These are phyloP conservation scores for Fragum fragum DNA, from an alignment of 2,888 invertebrate genomes.

Conservation along the genomic window DNA sequence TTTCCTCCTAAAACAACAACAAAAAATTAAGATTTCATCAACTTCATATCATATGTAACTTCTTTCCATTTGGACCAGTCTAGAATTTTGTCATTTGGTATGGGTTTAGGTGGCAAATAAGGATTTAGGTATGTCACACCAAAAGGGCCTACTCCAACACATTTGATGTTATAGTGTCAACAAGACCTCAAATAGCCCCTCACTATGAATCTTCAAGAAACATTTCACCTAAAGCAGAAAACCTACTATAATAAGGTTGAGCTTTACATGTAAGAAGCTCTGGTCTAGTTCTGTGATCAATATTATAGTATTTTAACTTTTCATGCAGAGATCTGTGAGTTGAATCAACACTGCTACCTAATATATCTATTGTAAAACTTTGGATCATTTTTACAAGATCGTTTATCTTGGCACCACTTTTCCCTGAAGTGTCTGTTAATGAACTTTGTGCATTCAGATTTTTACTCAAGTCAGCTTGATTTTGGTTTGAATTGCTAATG, in stretches of 20 bases:
- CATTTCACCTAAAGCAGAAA: conserved; percentile 94
- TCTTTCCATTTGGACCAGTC: too few relatives aligned
- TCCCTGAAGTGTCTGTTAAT: conserved; percentile 29
- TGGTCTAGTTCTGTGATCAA: conserved; percentile 71
- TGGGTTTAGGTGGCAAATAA: too few relatives aligned
- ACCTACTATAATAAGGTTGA: conserved; percentile 92
- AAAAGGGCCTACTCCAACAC: too few relatives aligned
- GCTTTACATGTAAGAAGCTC: conserved; percentile 92
- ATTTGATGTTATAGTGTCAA: too few relatives aligned
- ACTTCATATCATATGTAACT: too few relatives aligned
- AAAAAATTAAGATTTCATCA: too few relatives aligned
- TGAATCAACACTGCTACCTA: conserved; percentile 39
- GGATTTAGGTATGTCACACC: too few relatives aligned
- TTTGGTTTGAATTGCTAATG: not conserved
- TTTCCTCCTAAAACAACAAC: too few relatives aligned
- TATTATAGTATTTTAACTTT: conserved; percentile 71
- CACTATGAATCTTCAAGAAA: conserved; percentile 77
- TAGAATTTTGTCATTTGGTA: too few relatives aligned
- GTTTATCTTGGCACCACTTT: conserved; percentile 28
- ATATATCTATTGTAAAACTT: conserved; percentile 56
- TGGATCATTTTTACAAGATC: conserved; percentile 32
- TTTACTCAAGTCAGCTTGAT: not conserved
- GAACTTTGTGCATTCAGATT: conserved; percentile 22
- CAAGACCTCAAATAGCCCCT: too few relatives aligned
- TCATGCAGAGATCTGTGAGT: conserved; percentile 60